Percentiles rank a stretch among this genome's conserved stretches.
These are phyloP conservation scores for Diarsia rubi DNA, from an alignment of 2,888 invertebrate species.

Conservation along the genomic window DNA sequence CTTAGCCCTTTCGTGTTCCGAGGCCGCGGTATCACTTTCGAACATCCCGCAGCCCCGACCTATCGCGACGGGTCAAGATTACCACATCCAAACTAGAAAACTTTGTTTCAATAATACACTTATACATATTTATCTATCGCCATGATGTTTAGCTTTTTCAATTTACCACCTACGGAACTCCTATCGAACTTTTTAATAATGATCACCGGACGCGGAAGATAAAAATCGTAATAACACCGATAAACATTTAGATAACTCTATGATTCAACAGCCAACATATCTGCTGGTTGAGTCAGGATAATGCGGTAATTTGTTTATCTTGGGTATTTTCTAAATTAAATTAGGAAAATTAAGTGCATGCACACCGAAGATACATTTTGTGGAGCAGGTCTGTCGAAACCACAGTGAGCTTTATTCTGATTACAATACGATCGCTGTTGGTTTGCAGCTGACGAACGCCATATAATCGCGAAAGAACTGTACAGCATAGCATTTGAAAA, in stretches of 20 bases:
- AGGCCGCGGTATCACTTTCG: no score
- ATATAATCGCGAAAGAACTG: no score
- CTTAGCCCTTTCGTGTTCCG: no score
- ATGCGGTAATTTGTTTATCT: neutral
- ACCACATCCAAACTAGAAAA: neutral
- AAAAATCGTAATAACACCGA: slow-evolving; percentile 5
- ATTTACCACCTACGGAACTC: slow-evolving; percentile 9
- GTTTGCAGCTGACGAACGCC: no score
- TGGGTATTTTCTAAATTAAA: slow-evolving; percentile 2
- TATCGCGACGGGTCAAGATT: no score
- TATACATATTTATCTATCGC: neutral
- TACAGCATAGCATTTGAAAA: no score
- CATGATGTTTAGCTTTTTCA: neutral
- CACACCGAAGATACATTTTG: neutral
- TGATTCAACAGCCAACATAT: neutral
- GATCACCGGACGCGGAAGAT: neutral
- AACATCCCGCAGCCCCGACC: no score
- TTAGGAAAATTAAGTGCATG: neutral
- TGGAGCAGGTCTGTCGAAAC: neutral
- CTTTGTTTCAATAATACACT: neutral
- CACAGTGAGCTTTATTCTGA: no score
- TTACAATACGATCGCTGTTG: no score
- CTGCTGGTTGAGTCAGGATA: neutral
- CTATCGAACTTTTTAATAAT: neutral
- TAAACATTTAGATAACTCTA: neutral